Base-by-base conservation (phyloP, 1,140 invertebrate genomes). In the Drosophila ercepeae region DNA sequence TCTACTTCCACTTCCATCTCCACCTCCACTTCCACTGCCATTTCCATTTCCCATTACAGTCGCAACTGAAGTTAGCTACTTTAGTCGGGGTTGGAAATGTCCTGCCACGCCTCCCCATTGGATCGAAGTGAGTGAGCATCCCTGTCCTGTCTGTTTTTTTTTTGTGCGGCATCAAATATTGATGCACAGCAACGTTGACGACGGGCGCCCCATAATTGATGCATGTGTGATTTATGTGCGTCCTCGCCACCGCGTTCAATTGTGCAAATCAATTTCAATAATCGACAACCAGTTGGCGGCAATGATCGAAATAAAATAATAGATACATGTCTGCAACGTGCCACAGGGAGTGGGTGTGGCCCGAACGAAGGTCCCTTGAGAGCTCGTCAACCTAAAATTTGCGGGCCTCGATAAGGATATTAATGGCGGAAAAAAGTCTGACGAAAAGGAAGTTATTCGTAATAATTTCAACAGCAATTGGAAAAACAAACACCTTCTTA, bases 251-350 rank as follows among this genome's bases (percentile, higher is more conserved):
- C 59, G 59, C 64, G 61, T 78, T 75, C 79, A 84, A 83, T 79
- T 83, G 79, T 83, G 79, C 79, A 83, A 84, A 83, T 83, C 79
- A 83, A 83, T 83, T 83, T 79, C 79, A 84, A 83, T 84, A 83
- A 83, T 84, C 78, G 78, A 78, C 78, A 83, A 73, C 63, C 79
- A 75, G 67, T 77, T 83, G 50, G 75, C 46, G 67, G 68, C 68
- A 71, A 71, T 71, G 67, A 71, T 71, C 68, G 48, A 71, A 71
- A 71, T 71, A 67, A 50, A 71, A 71, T 71, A 71, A 71, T 71
- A 71, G 54, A 71, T 60, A 71, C 67, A 70, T 69, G 68, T 59
- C 53, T 46, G 57, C 58, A 32, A 27, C 27, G 55, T 45, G 29
- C n/a, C 16, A 13, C 13, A 14, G 13, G 45, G 34, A 42, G 61